These are phyloP conservation scores for Bruchidius siliquastri DNA, from an alignment of 2,888 invertebrate genomes.

Conservation along the genomic window DNA sequence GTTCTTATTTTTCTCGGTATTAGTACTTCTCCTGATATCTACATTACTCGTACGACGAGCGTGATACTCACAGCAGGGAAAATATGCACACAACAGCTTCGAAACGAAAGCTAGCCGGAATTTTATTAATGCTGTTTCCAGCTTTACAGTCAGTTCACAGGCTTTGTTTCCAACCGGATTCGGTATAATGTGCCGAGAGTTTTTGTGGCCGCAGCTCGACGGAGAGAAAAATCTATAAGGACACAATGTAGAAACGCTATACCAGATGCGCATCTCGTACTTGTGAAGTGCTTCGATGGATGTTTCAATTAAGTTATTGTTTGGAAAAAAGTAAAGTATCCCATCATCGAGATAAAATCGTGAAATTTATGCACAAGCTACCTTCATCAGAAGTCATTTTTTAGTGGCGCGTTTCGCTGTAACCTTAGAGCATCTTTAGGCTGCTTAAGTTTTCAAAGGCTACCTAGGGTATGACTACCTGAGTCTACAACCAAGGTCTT, in stretches of 20 bases:
- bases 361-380: no score
- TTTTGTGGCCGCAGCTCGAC: not conserved
- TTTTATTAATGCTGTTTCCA: not conserved
- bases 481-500: no score
- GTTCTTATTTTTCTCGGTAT: not conserved
- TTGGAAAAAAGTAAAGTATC: no score
- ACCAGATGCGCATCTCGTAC: not conserved
- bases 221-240: not conserved
- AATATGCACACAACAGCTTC: not conserved
- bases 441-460: no score
- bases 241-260: not conserved
- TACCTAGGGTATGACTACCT: no score
- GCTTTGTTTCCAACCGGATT: not conserved
- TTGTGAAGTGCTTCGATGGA: no score
- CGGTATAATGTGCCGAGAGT: not conserved
- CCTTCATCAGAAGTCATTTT: no score
- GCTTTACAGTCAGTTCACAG: not conserved
- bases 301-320: no score
- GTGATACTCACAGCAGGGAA: not conserved
- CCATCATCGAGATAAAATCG: no score
- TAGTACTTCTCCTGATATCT: not conserved
- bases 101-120: not conserved
- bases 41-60: not conserved
- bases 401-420: no score
- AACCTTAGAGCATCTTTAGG: no score